Evolutionary conservation across 2,888 invertebrate genomes (phyloP), one percentile per base, ranked within the genome.

Genomic region (Cosmia pyralina): DNA sequence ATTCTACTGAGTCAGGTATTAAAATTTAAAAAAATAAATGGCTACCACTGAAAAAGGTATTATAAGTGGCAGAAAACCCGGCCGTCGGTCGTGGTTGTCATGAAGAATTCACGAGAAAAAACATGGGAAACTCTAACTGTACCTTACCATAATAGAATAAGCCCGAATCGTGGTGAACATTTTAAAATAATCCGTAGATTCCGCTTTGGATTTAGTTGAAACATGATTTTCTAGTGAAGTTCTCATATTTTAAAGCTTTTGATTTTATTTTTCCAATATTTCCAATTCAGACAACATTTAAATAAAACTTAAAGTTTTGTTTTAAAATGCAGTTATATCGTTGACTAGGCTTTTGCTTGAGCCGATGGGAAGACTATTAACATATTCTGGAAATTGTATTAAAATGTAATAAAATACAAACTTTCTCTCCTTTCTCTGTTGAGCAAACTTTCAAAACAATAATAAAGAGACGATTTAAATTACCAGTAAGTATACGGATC

Each of bases 1-100:
- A 69, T 11, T 11, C 44, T 46, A 53, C 41, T 53, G 52, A 73
- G 53, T 46, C 28, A 1, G 28, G 48, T 67, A 55, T 60, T 69
- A 60, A 69, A 66, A 48, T 63, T 70, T 84, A 74, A 76, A 83
- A 79, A 87, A 83, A 87, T 84, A 85, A 83, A 85, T 80, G 72
- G 65, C 66, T 53, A 69, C 76, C 85, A 85, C 84, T 81, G 81
- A 81, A 78, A 81, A 72, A 66, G 65, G 79, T 64, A 84, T 84
- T 81, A 83, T 60, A 84, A 72, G 66, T 77, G 86, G 86, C 84
- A 84, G 79, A 77, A 77, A 85, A 82, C 83, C 77, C 66, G 72
- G 64, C 81, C 80, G 82, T 72, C 80, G 64, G 55, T 63, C 48
- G 66, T 59, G 50, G 63, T 44, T 59, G 59, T 74, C 81, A 85